Evolutionary conservation across 2,888 invertebrate genomes (phyloP).

Genomic region (Hoplodrina blanda): DNA sequence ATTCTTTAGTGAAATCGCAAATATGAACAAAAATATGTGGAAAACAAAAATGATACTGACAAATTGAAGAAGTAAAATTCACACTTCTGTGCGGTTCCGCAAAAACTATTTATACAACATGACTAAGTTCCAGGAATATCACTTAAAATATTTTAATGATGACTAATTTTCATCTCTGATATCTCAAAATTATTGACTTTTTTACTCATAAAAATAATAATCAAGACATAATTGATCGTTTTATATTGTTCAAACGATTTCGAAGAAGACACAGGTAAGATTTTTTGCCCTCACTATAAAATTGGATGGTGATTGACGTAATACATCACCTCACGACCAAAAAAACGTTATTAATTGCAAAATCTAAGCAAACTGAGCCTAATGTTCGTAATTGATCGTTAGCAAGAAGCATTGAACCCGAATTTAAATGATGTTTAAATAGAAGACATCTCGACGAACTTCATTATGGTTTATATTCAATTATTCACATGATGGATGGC

Average conservation of each 20-base stretch:
- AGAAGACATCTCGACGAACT: slow-evolving; percentile 39
- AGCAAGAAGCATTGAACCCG: slow-evolving; percentile 61
- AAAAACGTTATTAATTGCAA: slow-evolving; percentile 55
- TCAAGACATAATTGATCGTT: slow-evolving; percentile 16
- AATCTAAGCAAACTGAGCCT: slow-evolving; percentile 40
- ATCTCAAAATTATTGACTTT: slow-evolving; percentile 18
- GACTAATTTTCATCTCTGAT: slow-evolving; percentile 17
- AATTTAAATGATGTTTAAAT: slow-evolving; percentile 41
- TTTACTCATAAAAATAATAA: slow-evolving; percentile 24
- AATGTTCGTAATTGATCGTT: slow-evolving; percentile 57
- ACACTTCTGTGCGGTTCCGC: slow-evolving; percentile 36
- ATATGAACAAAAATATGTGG: slow-evolving; percentile 22
- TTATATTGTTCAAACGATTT: slow-evolving; percentile 22
- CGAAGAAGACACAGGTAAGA: slow-evolving; percentile 14
- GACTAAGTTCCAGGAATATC: slow-evolving; percentile 28
- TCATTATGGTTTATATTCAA: slow-evolving; percentile 37
- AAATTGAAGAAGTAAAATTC: slow-evolving; percentile 30
- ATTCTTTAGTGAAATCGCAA: slow-evolving; percentile 17
- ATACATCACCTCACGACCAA: slow-evolving; percentile 39
- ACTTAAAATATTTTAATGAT: slow-evolving; percentile 19
- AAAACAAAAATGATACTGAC: slow-evolving; percentile 27
- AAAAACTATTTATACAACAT: slow-evolving; percentile 20
- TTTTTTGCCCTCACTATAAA: slow-evolving; percentile 34
- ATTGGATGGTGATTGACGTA: slow-evolving; percentile 39
- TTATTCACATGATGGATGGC: slow-evolving; percentile 48